Percentiles rank a stretch among this genome's conserved stretches.
These are phyloP conservation scores for Podotricha telesiphe DNA, from an alignment of 2,888 invertebrate genomes.

Conservation along the genomic window DNA sequence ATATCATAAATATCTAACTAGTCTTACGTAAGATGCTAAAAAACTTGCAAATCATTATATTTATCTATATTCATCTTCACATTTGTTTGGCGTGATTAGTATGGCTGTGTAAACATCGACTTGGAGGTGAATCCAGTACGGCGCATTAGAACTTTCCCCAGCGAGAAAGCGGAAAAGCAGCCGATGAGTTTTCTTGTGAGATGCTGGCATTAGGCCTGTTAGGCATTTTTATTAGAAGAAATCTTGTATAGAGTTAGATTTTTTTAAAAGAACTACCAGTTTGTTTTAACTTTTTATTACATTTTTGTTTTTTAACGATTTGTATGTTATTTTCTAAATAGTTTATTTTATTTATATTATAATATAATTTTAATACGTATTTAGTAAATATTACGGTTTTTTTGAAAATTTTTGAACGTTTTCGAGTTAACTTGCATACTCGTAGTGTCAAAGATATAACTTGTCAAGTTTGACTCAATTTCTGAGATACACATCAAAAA, in stretches of 20 bases:
- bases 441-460: too few species aligned
- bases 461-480: too few species aligned
- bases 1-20: too few species aligned
- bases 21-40: background rate
- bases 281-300: background rate
- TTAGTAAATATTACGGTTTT: too few species aligned
- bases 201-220: conserved; percentile 30
- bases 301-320: background rate
- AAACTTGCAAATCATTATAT: background rate
- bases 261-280: background rate
- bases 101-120: conserved; percentile 18
- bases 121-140: conserved; percentile 15
- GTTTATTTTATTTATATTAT: background rate
- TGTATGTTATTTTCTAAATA: conserved; percentile 7
- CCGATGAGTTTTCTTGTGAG: conserved; percentile 59
- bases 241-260: conserved; percentile 11
- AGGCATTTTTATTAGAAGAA: conserved; percentile 35
- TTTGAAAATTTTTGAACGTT: too few species aligned
- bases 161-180: conserved; percentile 76
- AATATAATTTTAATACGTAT: too few species aligned
- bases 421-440: too few species aligned
- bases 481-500: too few species aligned
- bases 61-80: background rate
- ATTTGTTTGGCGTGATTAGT: background rate
- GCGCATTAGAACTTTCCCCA: conserved; percentile 54